Base-by-base conservation (phyloP, 2,113 vertebrate species). In the Microcebus jonahi region DNA sequence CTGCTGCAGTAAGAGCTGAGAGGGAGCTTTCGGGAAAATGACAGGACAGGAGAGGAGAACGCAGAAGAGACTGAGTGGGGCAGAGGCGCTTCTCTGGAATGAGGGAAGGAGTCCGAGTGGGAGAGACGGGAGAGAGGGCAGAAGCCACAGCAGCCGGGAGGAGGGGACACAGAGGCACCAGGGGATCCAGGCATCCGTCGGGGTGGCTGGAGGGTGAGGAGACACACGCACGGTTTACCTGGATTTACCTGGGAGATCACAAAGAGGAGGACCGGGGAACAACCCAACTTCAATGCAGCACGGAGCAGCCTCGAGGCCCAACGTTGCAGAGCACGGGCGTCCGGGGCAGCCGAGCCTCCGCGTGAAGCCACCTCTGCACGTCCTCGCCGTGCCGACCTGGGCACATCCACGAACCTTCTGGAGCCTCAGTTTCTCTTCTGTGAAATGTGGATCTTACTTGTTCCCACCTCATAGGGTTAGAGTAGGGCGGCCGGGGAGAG, bases 261-360 rank as follows among this genome's bases (percentile, higher is more conserved):
- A 2, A 65, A 55, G 53, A 21, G n/a, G 42, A 14, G 21, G 10
- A 6, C 57, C 4, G 59, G 53, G 18, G 29, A 34, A 83, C 10
- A 36, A 4, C 34, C 3, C 42, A 3, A 0, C 50, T 18, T 20
- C 34, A 25, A 18, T 0, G 18, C 8, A 2, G 8, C 3, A 21
- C 45, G 0, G 1, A 45, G 13, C 61, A 50, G 53, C 81, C 75
- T 20, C 2, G 14, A 5, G 31, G 61, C 21, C 23, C 1, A 0
- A 20, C 1, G 15, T 2, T 18, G 1, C 5, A 3, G 45, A 53
- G 4, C 42, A 20, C 17, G 31, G 29, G 17, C 61, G 42, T 15
- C 17, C 17, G 53, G 21, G 36, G 8, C 2, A 8, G 67, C 31
- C 48, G 29, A 12, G 9, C 65, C 65, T 15, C 5, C 14, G 29